A percentile compares a stretch with the other conserved stretches of the same genome.
These are phyloP conservation scores for Xenus cinereus DNA, from an alignment of 2,113 vertebrate genomes.

Conservation along the genomic window DNA sequence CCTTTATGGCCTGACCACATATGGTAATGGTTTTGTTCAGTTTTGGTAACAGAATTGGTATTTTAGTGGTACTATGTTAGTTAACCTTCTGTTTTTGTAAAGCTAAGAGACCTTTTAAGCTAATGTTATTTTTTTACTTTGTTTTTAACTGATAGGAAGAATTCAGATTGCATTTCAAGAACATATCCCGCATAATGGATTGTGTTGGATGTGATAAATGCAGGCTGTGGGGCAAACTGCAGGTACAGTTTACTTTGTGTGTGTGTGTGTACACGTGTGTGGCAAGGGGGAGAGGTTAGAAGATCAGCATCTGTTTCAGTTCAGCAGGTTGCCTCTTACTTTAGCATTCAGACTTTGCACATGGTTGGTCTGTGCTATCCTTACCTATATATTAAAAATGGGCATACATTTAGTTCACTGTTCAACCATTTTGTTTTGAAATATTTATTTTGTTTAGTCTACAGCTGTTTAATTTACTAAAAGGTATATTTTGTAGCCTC, in stretches of 20 bases:
- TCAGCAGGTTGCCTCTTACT: not conserved
- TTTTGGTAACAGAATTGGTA: not conserved
- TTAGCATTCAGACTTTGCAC: not conserved
- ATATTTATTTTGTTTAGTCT: not conserved
- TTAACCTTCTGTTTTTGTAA: not conserved
- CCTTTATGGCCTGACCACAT: not conserved
- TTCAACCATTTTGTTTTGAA: not conserved
- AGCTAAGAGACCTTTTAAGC: not conserved
- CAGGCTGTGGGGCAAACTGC: slow-evolving; percentile 94
- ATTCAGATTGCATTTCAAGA: slow-evolving; percentile 94
- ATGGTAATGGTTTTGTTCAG: not conserved
- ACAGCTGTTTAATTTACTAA: not conserved
- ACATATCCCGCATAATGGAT: slow-evolving; percentile 98
- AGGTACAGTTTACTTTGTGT: slow-evolving; percentile 74
- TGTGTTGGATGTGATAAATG: slow-evolving; percentile 97
- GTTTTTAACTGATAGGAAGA: slow-evolving; percentile 82
- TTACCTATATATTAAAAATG: not conserved
- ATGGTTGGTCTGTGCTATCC: not conserved
- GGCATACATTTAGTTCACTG: not conserved
- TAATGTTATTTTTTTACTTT: not conserved
- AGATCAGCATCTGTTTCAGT: not conserved
- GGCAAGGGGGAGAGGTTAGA: not conserved
- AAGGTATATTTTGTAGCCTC: not conserved
- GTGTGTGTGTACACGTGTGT: not conserved
- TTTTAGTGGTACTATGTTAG: not conserved